phyloP scores from a whole-genome alignment of 2,113 vertebrate species.

The Arizona elegans region DNA sequence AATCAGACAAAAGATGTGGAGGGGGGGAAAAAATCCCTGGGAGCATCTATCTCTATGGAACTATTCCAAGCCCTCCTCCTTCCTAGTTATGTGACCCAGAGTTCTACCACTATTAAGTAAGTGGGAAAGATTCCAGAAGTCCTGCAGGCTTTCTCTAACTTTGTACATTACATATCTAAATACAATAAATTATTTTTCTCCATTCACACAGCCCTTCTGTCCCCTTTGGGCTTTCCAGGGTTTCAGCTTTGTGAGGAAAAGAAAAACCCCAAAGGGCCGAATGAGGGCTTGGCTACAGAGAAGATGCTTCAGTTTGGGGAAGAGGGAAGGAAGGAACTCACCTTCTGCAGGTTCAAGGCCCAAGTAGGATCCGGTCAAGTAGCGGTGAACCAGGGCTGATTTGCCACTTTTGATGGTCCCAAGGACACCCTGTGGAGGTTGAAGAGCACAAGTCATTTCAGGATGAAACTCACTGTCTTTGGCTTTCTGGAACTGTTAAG shows the following conservation, averaged over 20 bases:
- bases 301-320: not conserved
- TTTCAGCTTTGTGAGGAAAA: not conserved
- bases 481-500: not conserved
- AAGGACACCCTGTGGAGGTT: constrained; percentile 79
- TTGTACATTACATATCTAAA: not conserved
- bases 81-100: not conserved
- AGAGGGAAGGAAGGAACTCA: constrained; percentile 57
- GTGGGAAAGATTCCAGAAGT: not conserved
- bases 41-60: not conserved
- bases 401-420: constrained; percentile 87
- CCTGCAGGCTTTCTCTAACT: not conserved
- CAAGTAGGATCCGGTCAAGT: constrained; percentile 89
- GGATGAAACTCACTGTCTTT: not conserved
- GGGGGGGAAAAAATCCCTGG: not conserved
- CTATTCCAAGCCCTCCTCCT: not conserved
- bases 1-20: not conserved
- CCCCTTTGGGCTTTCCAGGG: not conserved
- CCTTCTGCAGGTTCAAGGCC: constrained; percentile 85
- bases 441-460: constrained; percentile 23
- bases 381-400: constrained; percentile 88
- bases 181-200: not conserved
- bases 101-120: not conserved
- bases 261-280: not conserved
- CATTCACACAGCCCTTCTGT: too few species aligned
- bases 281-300: too few species aligned